phyloP scores from a whole-genome alignment of 2,113 vertebrate species.

The Sander lucioperca region DNA sequence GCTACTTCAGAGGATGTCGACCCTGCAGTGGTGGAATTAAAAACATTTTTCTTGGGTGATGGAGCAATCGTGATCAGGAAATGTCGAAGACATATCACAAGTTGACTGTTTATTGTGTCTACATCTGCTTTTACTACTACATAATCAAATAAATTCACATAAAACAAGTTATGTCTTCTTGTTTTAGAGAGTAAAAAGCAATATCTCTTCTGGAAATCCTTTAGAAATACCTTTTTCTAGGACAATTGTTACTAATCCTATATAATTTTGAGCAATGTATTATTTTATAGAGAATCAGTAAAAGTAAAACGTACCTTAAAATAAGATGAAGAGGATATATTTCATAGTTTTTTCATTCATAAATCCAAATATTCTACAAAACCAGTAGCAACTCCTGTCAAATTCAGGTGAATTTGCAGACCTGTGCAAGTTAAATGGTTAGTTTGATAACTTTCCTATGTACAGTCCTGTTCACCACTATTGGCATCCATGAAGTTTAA shows the following conservation, averaged over 20 bases:
- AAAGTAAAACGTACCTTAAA: not conserved
- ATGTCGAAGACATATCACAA: not conserved
- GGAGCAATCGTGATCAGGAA: not conserved
- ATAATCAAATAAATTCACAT: not conserved
- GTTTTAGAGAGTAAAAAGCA: not conserved
- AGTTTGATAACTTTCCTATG: conserved; percentile 14
- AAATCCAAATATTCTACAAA: not conserved
- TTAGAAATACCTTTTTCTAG: not conserved
- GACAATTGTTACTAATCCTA: conserved; percentile 6
- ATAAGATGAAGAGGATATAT: no score
- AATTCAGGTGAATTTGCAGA: not conserved
- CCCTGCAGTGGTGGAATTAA: not conserved
- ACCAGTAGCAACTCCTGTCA: not conserved
- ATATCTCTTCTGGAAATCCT: conserved; percentile 4
- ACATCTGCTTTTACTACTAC: conserved; percentile 11
- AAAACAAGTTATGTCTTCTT: not conserved
- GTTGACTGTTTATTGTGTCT: not conserved
- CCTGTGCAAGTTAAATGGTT: conserved; percentile 6
- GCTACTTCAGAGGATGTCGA: not conserved
- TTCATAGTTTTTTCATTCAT: not conserved
- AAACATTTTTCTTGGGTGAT: not conserved
- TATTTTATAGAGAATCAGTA: not conserved
- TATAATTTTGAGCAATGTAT: not conserved
- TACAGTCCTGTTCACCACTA: not conserved
- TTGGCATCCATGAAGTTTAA: not conserved